Evolutionary conservation across 2,888 invertebrate genomes (phyloP).

Genomic region (Selenia dentaria): DNA sequence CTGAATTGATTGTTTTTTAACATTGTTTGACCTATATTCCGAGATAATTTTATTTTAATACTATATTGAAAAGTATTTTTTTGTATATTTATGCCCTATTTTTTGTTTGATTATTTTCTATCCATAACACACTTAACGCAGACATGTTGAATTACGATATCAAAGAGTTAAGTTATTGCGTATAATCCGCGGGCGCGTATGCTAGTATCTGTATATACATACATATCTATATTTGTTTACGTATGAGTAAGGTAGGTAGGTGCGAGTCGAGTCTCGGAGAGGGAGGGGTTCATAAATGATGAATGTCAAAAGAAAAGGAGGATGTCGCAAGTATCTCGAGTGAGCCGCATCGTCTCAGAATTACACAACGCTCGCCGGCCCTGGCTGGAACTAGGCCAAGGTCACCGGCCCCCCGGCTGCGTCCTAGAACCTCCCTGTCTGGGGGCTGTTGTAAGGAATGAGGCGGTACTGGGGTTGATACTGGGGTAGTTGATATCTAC

Average conservation of each 20-base stretch:
- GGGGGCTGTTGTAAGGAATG: slow-evolving; percentile 38
- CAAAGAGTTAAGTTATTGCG: no score
- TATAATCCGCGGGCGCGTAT: no score
- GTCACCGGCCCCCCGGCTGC: slow-evolving; percentile 56
- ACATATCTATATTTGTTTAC: neutral
- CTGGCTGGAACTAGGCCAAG: slow-evolving; percentile 69
- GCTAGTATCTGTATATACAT: neutral
- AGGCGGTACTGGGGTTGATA: slow-evolving; percentile 44
- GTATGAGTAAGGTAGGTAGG: neutral
- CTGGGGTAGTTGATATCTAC: slow-evolving; percentile 31
- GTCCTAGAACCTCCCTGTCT: slow-evolving; percentile 29
- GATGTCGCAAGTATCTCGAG: slow-evolving; percentile 30
- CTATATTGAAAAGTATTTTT: no score
- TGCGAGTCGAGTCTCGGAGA: slow-evolving; percentile 8
- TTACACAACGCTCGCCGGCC: slow-evolving; percentile 46
- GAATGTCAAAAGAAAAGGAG: slow-evolving; percentile 33
- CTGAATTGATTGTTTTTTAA: no score
- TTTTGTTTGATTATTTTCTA: no score
- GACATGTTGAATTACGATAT: no score
- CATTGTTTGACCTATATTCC: no score
- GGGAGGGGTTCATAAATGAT: slow-evolving; percentile 19
- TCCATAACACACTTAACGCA: no score
- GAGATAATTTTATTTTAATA: no score
- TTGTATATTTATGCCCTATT: no score
- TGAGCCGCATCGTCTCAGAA: slow-evolving; percentile 34